Percentiles rank a stretch among this genome's conserved stretches.
phyloP scores from a whole-genome alignment of 2,888 invertebrate species.

The Papilio demoleus region DNA sequence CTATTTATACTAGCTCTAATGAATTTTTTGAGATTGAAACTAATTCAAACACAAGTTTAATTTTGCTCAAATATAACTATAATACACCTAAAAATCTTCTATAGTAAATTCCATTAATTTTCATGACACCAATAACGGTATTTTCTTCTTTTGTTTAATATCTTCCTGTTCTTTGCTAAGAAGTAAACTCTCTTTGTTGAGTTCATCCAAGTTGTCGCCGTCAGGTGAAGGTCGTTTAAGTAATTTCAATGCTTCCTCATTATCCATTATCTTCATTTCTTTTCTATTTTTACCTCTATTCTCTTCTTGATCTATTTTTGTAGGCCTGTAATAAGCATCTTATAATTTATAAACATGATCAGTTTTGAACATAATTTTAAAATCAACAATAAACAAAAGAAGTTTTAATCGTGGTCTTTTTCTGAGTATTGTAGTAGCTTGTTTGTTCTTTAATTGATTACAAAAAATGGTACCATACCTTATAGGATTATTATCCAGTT shows the following conservation, averaged over 20 bases:
- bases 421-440: too few relatives aligned
- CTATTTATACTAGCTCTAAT: not conserved
- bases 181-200: slow-evolving; percentile 43
- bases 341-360: too few relatives aligned
- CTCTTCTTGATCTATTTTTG: slow-evolving; percentile 1
- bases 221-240: slow-evolving; percentile 58
- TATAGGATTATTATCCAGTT: not conserved
- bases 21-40: not conserved
- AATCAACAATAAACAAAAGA: too few relatives aligned
- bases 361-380: too few relatives aligned
- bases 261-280: slow-evolving; percentile 42
- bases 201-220: slow-evolving; percentile 58
- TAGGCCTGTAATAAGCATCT: slow-evolving; percentile 3
- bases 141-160: slow-evolving; percentile 35
- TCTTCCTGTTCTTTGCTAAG: slow-evolving; percentile 33
- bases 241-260: slow-evolving; percentile 52
- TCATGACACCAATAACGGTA: slow-evolving; percentile 54
- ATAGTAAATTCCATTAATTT: slow-evolving; percentile 61
- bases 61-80: slow-evolving; percentile 36
- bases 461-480: slow-evolving; percentile 14
- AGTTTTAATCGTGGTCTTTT: too few relatives aligned
- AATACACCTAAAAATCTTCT: slow-evolving; percentile 53
- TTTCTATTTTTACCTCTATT: slow-evolving; percentile 24
- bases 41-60: slow-evolving; percentile 27
- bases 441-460: not conserved